Conservation (phyloP, 1,140 invertebrate genomes). For the Nymphalis io region DNA sequence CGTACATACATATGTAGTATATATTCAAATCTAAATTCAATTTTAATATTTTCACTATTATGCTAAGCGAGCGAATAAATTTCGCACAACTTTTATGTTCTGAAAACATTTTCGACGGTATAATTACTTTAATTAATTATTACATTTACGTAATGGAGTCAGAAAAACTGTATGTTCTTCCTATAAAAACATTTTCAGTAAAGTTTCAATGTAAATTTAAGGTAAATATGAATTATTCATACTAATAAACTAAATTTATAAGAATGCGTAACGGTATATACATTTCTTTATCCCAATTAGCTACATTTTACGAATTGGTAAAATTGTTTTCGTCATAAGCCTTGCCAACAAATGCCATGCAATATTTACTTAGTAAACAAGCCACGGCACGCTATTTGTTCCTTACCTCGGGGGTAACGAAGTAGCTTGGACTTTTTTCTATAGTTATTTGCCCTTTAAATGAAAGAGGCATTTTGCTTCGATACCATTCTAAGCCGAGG, state of each 20-base stretch:
- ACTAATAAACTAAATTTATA: conserved; percentile 18
- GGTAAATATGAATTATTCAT: conserved; percentile 33
- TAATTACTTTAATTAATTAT: conserved; percentile 15
- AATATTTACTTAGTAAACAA: conserved; percentile 30
- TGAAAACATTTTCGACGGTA: conserved; percentile 11
- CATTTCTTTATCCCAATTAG: conserved; percentile 31
- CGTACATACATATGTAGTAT: too few species aligned
- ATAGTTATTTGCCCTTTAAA: conserved; percentile 95
- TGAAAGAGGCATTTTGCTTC: conserved; percentile 95
- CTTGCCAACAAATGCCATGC: conserved; percentile 16
- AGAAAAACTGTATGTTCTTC: conserved; percentile 15
- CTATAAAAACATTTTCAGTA: conserved; percentile 29
- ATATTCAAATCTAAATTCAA: too few species aligned
- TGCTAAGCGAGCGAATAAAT: background rate
- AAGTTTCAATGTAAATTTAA: conserved; percentile 24
- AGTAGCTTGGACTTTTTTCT: conserved; percentile 98
- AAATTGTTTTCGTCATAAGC: conserved; percentile 12
- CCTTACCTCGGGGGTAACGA: conserved; percentile 95
- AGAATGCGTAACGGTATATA: conserved; percentile 7
- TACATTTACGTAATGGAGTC: conserved; percentile 21
- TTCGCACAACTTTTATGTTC: background rate
- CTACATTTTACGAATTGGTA: conserved; percentile 10
- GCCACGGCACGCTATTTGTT: conserved; percentile 10
- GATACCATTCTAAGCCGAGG: conserved; percentile 95
- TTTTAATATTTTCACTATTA: too few species aligned